Evolutionary conservation across 1,140 invertebrate genomes (phyloP), one percentile per base, ranked within the genome.

Genomic region (Linepithema humile): DNA sequence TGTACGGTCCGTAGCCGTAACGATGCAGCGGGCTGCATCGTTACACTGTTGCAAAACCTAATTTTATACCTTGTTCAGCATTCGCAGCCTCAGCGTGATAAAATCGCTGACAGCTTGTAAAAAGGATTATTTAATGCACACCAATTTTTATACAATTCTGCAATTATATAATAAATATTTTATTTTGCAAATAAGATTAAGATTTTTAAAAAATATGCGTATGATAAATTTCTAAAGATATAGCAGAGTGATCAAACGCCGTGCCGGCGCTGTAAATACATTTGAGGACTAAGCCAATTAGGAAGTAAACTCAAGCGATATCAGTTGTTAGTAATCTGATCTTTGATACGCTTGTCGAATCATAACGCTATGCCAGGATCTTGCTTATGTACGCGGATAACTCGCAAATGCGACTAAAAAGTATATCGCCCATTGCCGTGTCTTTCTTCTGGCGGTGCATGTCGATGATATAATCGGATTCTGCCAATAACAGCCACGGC

Each of bases 381-480:
- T 77, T 69, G 17, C 38, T 38, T 12, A 43, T 26, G 53, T 20
- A 15, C 6, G 55, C 35, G n/a, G 7, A 67, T 48, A 53, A 70
- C 64, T 73, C 72, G 89, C 91, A 90, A 92, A 91, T 92, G 89
- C 82, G 85, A 86, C 80, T 89, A 88, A 91, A 92, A 90, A 91
- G 88, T 91, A 84, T 91, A 92, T 92, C 90, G 87, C 88, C 89
- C 89, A 91, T 92, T 92, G 90, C 89, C 84, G 90, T 90, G 88
- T 91, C 88, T 92, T 93, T 91, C 90, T 90, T 91, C 86, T 89
- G 89, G 87, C 87, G 89, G 90, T 92, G 91, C 91, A 89, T 85
- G 87, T 88, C 87, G 82, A 69, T 84, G 90, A 88, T 89, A 89
- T 89, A 90, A 89, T 90, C 90, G 89, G 80, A 64, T 82, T 77